Base-by-base conservation (phyloP, 2,888 invertebrate species). In the Cybosia mesomella region DNA sequence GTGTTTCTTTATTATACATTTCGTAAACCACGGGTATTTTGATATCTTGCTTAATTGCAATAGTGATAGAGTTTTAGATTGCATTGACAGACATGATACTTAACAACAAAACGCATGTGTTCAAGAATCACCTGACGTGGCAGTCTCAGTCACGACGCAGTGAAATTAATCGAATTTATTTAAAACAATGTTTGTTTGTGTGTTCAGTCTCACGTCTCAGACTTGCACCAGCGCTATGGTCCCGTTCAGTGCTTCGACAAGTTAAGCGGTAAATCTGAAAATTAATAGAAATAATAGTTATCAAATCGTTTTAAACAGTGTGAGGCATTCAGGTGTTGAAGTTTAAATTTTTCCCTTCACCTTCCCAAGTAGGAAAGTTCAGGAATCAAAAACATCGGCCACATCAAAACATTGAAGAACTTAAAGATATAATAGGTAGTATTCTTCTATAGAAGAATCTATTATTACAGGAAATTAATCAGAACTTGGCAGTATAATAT, bases 261-360 rank as follows among this genome's bases (percentile, higher is more conserved):
- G 95, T 98, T 98, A 92, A 98, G 95, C 92, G 98, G 98, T 96
- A 97, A 97, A 97, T 98, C 98, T 98, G 96, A 70, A 96, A 96
- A 76, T 75, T 77, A 83, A 85, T 18, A 57, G 36, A 21, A 28
- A 22, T 36, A 10, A 21, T 34, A 60, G 4, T 22, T 39, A 55
- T 13, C 28, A 28, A 60, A 39, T 21, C 10, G 15, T n/a, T 18
- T 24, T 22, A 9, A 59, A 39, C 15, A 22, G 22, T 4, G 3
- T 4, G 22, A 5, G 2, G 39, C 22, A 18, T 59, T 39, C 4
- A 39, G 3, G 4, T 22, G 8, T 49, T 49, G 49, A 49, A 7
- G 1, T 49, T 0, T 3, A 49, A 43, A 7, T 43, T 43, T n/a
- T n/a, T n/a, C n/a, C n/a, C n/a, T n/a, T n/a, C 15, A 36, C 11